A percentile compares a stretch with the other conserved stretches of the same genome.
Evolutionary conservation across 92 coral and sea anemone species (phyloP).

Genomic region (Desmophyllum pertusum): DNA sequence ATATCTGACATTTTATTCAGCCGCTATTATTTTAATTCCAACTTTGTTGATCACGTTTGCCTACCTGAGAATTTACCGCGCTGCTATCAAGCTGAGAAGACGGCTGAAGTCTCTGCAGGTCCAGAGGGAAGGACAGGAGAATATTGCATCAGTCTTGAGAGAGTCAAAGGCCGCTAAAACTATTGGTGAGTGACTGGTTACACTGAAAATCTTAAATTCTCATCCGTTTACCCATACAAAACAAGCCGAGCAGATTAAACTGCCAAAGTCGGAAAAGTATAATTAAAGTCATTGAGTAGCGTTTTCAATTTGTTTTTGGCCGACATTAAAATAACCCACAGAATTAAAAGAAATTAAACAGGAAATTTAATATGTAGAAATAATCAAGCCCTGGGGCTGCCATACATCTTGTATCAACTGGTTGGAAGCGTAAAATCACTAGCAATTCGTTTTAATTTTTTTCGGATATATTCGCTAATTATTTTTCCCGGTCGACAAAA

Average conservation of each 20-base stretch:
- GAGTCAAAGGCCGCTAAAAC: constrained; percentile 62
- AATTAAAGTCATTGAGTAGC: background rate
- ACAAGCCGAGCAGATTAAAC: background rate
- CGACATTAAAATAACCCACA: background rate
- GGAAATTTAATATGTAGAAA: background rate
- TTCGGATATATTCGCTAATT: too few relatives aligned
- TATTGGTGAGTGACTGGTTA: constrained; percentile 68
- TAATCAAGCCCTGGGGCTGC: too few relatives aligned
- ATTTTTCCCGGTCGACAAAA: too few relatives aligned
- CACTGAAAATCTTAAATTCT: too few relatives aligned
- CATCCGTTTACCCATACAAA: background rate
- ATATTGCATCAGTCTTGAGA: constrained; percentile 32
- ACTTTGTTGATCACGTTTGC: constrained; percentile 47
- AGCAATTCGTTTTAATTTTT: too few relatives aligned
- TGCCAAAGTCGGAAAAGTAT: background rate
- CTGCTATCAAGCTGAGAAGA: constrained; percentile 37
- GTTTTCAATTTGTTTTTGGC: background rate
- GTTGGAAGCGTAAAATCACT: too few relatives aligned
- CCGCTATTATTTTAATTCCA: constrained; percentile 44
- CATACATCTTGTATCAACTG: background rate
- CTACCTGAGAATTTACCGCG: constrained; percentile 46
- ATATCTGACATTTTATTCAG: constrained; percentile 38
- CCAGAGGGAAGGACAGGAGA: background rate
- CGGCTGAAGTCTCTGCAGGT: constrained; percentile 42
- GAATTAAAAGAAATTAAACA: background rate